These are phyloP conservation scores for Hippocampus guttulatus DNA, from an alignment of 2,113 vertebrate genomes.

Conservation along the genomic window DNA sequence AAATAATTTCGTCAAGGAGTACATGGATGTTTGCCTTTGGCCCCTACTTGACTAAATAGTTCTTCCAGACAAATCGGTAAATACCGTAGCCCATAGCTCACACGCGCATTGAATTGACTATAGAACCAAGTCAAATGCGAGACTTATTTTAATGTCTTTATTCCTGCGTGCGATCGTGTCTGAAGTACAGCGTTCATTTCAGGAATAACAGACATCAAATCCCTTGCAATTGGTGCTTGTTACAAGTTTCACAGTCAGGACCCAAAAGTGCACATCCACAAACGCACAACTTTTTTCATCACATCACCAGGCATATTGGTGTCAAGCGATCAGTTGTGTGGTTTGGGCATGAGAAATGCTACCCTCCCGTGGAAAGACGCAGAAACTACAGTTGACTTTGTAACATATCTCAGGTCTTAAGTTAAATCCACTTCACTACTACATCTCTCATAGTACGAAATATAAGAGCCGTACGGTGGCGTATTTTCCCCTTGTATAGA, in stretches of 20 bases:
- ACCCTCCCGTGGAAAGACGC: conserved; percentile 50
- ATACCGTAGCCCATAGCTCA: no score
- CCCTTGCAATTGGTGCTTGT: conserved; percentile 32
- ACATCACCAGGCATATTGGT: conserved; percentile 56
- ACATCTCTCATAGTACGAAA: conserved; percentile 36
- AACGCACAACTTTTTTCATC: conserved; percentile 23
- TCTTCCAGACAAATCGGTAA: no score
- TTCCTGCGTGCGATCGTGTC: conserved; percentile 43
- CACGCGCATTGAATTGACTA: neutral
- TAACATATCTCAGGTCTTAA: conserved; percentile 26
- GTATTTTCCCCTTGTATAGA: conserved; percentile 24
- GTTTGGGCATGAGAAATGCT: conserved; percentile 27
- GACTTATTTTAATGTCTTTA: conserved; percentile 49
- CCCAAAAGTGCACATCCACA: conserved; percentile 23
- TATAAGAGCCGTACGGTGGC: conserved; percentile 21
- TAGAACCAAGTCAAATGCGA: neutral
- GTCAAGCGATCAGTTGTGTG: conserved; percentile 38
- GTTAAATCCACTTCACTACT: conserved; percentile 18
- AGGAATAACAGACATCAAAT: conserved; percentile 47
- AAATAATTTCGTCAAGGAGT: no score
- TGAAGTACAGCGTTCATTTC: conserved; percentile 36
- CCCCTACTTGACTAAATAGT: no score
- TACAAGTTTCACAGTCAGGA: conserved; percentile 52
- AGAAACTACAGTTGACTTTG: conserved; percentile 47
- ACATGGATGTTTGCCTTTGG: no score